Evolutionary conservation across 2,113 vertebrate species (phyloP).

Genomic region (Alosa alosa): DNA sequence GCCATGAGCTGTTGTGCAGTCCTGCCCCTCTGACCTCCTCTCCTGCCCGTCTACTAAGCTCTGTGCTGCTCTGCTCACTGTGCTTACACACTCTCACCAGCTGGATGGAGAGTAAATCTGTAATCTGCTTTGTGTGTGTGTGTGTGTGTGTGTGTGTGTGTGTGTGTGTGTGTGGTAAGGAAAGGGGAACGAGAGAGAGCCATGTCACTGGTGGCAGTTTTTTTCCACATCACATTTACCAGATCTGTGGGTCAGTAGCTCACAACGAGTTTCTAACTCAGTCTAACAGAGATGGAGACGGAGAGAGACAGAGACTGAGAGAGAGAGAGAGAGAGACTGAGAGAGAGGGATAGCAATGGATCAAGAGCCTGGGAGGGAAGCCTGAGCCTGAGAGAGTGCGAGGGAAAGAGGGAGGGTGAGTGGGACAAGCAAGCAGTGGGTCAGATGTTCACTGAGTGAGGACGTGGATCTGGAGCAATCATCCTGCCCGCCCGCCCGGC

Average conservation of each 20-base stretch:
- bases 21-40: background rate
- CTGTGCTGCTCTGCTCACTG: background rate
- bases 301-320: background rate
- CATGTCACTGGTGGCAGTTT: background rate
- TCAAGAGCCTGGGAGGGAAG: background rate
- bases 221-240: background rate
- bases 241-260: slow-evolving; percentile 19
- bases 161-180: background rate
- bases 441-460: background rate
- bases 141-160: background rate
- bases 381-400: no score
- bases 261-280: background rate
- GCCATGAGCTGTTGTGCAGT: background rate
- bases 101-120: slow-evolving; percentile 11
- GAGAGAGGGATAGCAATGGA: background rate
- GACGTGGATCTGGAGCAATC: background rate
- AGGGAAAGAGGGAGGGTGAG: background rate
- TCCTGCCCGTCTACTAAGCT: background rate
- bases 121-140: slow-evolving; percentile 14
- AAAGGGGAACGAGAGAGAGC: background rate
- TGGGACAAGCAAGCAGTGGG: background rate
- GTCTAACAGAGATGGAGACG: background rate
- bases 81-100: background rate
- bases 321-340: background rate
- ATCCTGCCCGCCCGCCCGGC: background rate